Evolutionary conservation across 2,797 vertebrate genomes (phyloP).

Genomic region (Alfaro cultratus): DNA sequence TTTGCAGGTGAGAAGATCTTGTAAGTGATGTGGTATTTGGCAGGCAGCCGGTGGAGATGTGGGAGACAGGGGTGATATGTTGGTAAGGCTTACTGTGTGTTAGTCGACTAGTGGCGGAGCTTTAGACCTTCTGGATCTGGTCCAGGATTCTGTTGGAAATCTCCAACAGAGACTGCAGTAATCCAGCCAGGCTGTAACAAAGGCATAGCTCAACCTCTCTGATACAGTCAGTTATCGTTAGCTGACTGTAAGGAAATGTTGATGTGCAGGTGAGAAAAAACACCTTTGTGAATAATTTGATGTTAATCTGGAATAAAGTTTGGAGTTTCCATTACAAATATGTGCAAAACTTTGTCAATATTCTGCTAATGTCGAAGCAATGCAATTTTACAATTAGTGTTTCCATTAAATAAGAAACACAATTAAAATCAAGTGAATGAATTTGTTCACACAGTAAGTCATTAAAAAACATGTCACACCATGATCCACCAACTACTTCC

Average conservation of each 20-base stretch:
- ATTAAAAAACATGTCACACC: too few species aligned
- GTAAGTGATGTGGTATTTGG: background rate
- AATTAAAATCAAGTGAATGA: too few species aligned
- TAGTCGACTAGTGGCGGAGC: background rate
- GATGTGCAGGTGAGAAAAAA: background rate
- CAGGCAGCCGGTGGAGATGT: background rate
- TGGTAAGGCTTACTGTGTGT: background rate
- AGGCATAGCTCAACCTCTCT: background rate
- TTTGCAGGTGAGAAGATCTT: slow-evolving; percentile 2
- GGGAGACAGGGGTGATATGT: background rate
- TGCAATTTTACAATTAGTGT: too few species aligned
- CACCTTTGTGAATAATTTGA: background rate
- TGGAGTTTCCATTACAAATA: background rate
- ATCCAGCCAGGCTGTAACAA: background rate
- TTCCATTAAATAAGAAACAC: too few species aligned
- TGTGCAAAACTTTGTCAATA: too few species aligned
- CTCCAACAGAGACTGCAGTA: background rate
- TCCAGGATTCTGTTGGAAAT: background rate
- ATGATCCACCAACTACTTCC: too few species aligned
- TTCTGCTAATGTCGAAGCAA: too few species aligned
- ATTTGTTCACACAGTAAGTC: too few species aligned
- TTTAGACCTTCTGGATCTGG: background rate
- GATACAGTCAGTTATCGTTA: background rate
- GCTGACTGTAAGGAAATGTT: background rate
- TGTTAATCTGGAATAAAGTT: background rate